Percentiles rank a stretch among this genome's conserved stretches.
Evolutionary conservation across 2,888 invertebrate species (phyloP).

Genomic region (Ceratothoa steindachneri): DNA sequence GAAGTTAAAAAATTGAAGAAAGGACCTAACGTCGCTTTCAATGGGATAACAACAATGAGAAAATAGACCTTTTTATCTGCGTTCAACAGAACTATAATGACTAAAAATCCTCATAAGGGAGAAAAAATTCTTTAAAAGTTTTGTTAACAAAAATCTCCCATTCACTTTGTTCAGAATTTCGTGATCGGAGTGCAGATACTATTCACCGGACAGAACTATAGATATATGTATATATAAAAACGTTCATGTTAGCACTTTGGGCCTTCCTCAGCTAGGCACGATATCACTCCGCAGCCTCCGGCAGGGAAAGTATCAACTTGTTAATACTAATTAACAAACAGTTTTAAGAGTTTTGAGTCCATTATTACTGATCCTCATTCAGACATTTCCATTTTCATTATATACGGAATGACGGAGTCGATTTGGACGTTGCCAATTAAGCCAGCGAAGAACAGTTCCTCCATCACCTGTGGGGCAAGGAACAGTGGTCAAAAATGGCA

Average conservation of each 20-base stretch:
- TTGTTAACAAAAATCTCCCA: no score
- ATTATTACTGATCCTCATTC: no score
- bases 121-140: no score
- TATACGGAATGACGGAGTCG: conserved; percentile 88
- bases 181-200: no score
- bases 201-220: no score
- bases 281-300: background rate
- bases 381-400: conserved; percentile 64
- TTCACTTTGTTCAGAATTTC: no score
- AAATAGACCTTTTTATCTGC: background rate
- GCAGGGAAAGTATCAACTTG: background rate
- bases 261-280: no score
- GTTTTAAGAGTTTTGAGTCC: background rate
- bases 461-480: conserved; percentile 63
- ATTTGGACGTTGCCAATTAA: conserved; percentile 89
- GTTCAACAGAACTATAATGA: background rate
- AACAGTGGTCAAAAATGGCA: no score
- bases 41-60: background rate
- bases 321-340: background rate
- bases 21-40: background rate
- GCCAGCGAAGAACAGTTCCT: conserved; percentile 88
- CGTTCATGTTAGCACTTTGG: no score
- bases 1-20: background rate
- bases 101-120: background rate
- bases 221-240: no score